Evolutionary conservation across 2,113 vertebrate genomes (phyloP), one percentile per base, ranked within the genome.

Genomic region (Scartelaos histophorus): DNA sequence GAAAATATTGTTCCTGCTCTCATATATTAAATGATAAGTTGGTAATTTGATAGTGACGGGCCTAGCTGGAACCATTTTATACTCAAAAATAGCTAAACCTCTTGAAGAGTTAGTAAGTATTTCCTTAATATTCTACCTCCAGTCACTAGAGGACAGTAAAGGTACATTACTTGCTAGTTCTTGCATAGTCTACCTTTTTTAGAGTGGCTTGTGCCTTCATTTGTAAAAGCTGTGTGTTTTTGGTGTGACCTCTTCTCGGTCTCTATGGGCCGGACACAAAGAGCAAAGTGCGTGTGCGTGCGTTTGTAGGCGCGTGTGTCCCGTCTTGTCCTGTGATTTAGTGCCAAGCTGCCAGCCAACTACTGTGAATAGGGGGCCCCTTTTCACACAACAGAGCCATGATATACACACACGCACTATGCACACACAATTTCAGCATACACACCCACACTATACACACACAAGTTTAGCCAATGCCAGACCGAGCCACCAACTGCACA

Each of bases 401-500:
- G 74, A 82, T 69, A 64, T 73, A 71, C 72, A 74, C 83, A 88
- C 21, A 69, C 66, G 71, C 58, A 70, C 62, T 67, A 57, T 70
- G 62, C 53, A 60, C 56, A 80, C 73, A 79, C 67, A 71, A 58
- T 80, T 83, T 68, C 76, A 78, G 71, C 75, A 29, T 29, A 29
- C 29, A 74, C 83, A 88, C 21, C 71, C 66, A 70, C 58, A 70
- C 62, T 67, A 57, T 70, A 66, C 57, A 60, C 56, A 79, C 73
- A 79, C 67, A 71, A 58, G 80, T 83, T 68, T 78, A 78, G 71
- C 75, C 79, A 74, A 72, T 82, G 87, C 85, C 90, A 91, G 87
- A 90, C 88, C 88, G 84, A 81, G 88, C 90, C 88, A 90, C 90
- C 90, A 91, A 88, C 85, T 76, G 81, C 87, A 91, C 90, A 91